phyloP scores from a whole-genome alignment of 2,113 vertebrate genomes.

The Takifugu bimaculatus region DNA sequence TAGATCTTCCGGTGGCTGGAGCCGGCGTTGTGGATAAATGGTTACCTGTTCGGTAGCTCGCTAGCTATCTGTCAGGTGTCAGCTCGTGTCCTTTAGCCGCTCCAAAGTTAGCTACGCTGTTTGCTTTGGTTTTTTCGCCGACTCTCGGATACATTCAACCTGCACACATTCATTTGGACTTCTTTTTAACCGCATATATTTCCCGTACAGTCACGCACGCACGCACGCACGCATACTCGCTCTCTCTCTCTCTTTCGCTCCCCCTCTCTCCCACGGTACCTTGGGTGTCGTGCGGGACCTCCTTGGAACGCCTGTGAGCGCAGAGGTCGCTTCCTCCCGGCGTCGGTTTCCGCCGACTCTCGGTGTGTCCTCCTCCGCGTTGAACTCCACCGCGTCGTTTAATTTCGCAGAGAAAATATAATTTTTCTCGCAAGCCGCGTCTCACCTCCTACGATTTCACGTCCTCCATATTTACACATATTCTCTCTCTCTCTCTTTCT shows the following conservation, averaged over 20 bases:
- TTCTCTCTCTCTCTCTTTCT: constrained; percentile 11
- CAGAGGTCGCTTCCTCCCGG: constrained; percentile 54
- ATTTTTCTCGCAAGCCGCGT: constrained; percentile 1
- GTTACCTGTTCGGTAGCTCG: constrained; percentile 1
- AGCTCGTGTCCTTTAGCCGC: constrained; percentile 23
- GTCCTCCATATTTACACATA: constrained; percentile 62
- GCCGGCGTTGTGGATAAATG: too few relatives aligned
- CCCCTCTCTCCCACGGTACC: constrained; percentile 29
- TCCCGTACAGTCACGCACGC: constrained; percentile 5
- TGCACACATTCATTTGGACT: not conserved
- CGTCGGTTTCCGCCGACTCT: constrained; percentile 20
- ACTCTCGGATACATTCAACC: not conserved
- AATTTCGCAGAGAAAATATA: too few relatives aligned
- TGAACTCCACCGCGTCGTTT: not conserved
- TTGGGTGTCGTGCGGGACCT: constrained; percentile 58
- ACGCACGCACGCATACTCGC: not conserved
- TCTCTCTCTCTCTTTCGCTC: constrained; percentile 1
- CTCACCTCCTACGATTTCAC: constrained; percentile 34
- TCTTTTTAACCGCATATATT: not conserved
- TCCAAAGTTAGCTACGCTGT: constrained; percentile 22
- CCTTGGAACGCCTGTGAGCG: constrained; percentile 27
- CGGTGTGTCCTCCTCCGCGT: constrained; percentile 12
- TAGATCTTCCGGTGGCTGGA: not conserved
- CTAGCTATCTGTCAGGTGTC: constrained; percentile 19
- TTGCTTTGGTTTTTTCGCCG: not conserved